Percentiles rank a stretch among this genome's conserved stretches.
Evolutionary conservation across 2,888 invertebrate genomes (phyloP).

Genomic region (Oscheius sp.): DNA sequence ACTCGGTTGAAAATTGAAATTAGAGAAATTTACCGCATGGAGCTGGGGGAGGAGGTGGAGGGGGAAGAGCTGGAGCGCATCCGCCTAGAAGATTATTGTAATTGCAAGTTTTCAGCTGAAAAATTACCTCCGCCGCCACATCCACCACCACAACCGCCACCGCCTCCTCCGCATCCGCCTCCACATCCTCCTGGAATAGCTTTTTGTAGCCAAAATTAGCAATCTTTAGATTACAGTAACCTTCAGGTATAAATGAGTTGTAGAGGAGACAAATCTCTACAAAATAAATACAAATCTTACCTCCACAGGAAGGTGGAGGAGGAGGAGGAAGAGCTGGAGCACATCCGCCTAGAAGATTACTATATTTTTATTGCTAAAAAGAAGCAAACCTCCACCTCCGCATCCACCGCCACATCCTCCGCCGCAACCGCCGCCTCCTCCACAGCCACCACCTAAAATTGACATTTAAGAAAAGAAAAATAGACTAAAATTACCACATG

Average conservation of each 20-base stretch:
- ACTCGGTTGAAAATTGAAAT: neutral
- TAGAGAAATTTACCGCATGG: neutral
- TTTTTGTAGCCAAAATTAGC: no score
- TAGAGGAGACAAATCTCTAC: no score
- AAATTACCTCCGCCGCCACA: constrained; percentile 12
- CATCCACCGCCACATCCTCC: constrained; percentile 21
- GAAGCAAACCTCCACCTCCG: neutral
- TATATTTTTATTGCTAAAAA: no score
- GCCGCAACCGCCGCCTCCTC: constrained; percentile 4
- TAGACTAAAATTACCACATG: neutral
- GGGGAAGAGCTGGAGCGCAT: neutral
- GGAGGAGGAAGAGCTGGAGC: neutral
- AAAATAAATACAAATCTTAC: no score
- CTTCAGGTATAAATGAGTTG: no score
- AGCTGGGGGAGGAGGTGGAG: neutral
- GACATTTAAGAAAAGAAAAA: neutral
- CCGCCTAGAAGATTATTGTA: no score
- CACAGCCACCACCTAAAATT: constrained; percentile 17
- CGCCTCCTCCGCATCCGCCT: neutral
- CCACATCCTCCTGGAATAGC: constrained; percentile 17
- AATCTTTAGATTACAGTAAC: no score
- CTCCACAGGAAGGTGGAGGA: neutral
- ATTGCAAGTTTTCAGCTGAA: no score
- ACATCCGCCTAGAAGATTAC: no score
- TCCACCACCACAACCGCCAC: neutral